Evolutionary conservation across 2,797 vertebrate genomes (phyloP), one percentile per base, ranked within the genome.

Genomic region (Rhadinocentrus ornatus): DNA sequence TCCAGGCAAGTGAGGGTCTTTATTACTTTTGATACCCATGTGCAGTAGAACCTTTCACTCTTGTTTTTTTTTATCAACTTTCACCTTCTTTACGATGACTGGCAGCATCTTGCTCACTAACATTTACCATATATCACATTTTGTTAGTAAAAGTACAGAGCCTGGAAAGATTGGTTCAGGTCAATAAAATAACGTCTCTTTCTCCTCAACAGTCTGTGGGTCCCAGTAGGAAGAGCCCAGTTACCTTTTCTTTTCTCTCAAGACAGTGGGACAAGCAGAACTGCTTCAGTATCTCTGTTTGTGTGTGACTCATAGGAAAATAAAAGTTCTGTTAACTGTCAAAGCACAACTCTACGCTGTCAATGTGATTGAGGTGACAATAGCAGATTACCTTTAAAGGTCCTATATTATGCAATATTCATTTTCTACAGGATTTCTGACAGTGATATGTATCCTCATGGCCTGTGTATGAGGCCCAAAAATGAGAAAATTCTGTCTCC

Each of bases 171-270:
- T 66, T 52, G 54, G 66, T 71, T 81, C 55, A 72, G 65, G 69
- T 66, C 63, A 78, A 59, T 67, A 59, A 86, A 83, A 62, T 58
- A 57, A 84, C 74, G 56, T 66, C 57, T 35, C 35, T 15, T 37
- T 31, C 59, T 44, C 59, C 52, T 34, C 63, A 61, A 46, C 48
- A 57, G 54, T 54, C 56, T 70, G 34, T 56, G 15, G 52, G 61
- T 69, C 72, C 53, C 76, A 66, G 78, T 66, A 29, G 73, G 67
- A 69, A 83, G 80, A 73, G 58, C 74, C 68, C 22, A 66, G 69
- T 82, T 83, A 77, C 73, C 77, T 85, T 79, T 83, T 58, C 73
- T 80, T 65, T 62, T 72, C 66, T 79, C 75, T 83, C 72, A 64
- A 80, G 59, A 86, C 73, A 65, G 75, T 48, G 44, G 64, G 60